Base-by-base conservation (phyloP, 1,140 invertebrate genomes). In the Cydia pomonella region DNA sequence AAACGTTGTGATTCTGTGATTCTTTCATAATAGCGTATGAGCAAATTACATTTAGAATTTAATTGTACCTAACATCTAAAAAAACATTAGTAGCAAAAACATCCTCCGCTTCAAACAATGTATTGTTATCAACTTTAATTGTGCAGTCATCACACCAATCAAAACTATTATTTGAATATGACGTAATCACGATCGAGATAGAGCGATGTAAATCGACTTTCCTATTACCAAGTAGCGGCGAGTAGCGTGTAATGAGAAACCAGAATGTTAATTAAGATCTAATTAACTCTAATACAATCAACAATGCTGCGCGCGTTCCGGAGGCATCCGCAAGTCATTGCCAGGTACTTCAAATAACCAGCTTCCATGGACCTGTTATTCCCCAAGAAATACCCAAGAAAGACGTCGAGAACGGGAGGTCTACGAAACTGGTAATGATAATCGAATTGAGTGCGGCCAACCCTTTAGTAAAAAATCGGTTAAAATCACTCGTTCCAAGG, bases 231-330 rank as follows among this genome's bases (percentile, higher is more conserved):
- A 85, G 89, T 91, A 91, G 87, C 89, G 80, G 80, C 41, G 89
- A 88, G 87, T 84, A 92, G 87, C 91, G 89, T 91, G 89, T 91
- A 92, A 92, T 92, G 89, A 92, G 89, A 92, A 92, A 90, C 86
- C 87, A 87, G 84, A 91, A 91, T 91, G 88, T 91, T 92, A 91
- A 92, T 92, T 91, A 91, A 90, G 89, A 91, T 89, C 88, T 91
- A 92, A 92, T 92, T 89, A 92, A 91, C 82, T 90, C 85, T 91
- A 92, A 91, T 92, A 91, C 88, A 92, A 91, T 92, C 89, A 90
- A 88, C 85, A 88, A 91, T 90, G 88, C 87, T 89, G 86, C 86
- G 88, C 84, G 88, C 87, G 84, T 87, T 89, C 82, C 84, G 83
- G 81, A 85, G 81, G 84, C 84, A 87, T 87, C 81, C 80, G 91